These are phyloP conservation scores for Anas flavirostris DNA, from an alignment of 2,797 vertebrate species.

Conservation along the genomic window DNA sequence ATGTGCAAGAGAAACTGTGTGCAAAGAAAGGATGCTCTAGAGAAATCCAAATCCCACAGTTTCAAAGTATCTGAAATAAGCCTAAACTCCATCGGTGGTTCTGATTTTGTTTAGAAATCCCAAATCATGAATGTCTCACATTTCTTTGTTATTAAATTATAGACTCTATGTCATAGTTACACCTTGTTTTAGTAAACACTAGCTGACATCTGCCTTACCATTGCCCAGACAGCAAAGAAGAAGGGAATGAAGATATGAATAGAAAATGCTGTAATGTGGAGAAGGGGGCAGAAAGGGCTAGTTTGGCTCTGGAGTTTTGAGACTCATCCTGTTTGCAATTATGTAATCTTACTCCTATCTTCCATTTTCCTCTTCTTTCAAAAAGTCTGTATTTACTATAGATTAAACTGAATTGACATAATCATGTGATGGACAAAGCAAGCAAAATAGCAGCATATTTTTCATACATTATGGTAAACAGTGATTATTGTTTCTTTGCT, in stretches of 20 bases:
- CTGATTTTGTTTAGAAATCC: constrained; percentile 34
- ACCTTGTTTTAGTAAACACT: constrained; percentile 57
- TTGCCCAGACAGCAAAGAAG: constrained; percentile 42
- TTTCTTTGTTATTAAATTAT: constrained; percentile 68
- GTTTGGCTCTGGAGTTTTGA: neutral
- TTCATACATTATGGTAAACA: neutral
- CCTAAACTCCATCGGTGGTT: neutral
- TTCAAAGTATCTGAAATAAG: constrained; percentile 22
- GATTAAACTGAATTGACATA: neutral
- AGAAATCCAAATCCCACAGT: constrained; percentile 14
- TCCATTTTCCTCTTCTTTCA: neutral
- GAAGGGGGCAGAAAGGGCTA: neutral
- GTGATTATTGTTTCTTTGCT: neutral
- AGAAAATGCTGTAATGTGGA: neutral
- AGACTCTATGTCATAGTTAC: constrained; percentile 64
- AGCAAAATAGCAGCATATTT: neutral
- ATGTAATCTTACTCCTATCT: neutral
- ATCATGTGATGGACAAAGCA: neutral
- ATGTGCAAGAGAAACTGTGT: neutral
- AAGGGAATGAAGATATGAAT: neutral
- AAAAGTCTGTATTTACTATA: neutral
- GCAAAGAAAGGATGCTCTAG: neutral
- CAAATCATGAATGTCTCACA: constrained; percentile 28
- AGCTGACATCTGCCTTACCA: neutral
- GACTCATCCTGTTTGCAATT: neutral